Percentiles rank a stretch among this genome's conserved stretches.
phyloP scores from a whole-genome alignment of 1,140 invertebrate genomes.

The Drosophila simulans region DNA sequence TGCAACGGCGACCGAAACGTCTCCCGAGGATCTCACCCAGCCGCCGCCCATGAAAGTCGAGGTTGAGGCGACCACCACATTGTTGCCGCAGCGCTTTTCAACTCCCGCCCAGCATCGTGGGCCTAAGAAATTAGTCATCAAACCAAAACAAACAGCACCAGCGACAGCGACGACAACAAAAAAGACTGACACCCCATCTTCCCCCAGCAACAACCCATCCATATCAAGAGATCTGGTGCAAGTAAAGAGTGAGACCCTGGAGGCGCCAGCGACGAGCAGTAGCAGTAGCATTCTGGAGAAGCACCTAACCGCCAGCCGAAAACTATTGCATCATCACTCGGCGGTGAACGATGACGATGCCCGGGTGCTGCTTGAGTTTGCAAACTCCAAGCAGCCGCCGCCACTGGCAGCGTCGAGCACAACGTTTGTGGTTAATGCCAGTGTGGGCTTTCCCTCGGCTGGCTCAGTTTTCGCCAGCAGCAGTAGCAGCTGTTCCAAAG shows the following conservation, averaged over 20 bases:
- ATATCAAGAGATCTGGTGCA: conserved; percentile 72
- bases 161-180: conserved; percentile 44
- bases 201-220: conserved; percentile 44
- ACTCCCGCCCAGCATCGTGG: conserved; percentile 63
- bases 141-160: conserved; percentile 71
- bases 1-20: conserved; percentile 13
- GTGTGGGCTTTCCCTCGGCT: conserved; percentile 66
- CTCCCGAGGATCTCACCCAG: conserved; percentile 66
- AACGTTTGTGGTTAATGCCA: conserved; percentile 70
- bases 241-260: conserved; percentile 61
- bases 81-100: conserved; percentile 55
- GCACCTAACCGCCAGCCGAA: conserved; percentile 61
- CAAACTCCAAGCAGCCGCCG: conserved; percentile 71
- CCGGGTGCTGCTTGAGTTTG: conserved; percentile 74
- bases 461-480: conserved; percentile 73
- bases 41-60: conserved; percentile 66
- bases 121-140: conserved; percentile 82
- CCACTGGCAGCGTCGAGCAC: conserved; percentile 42
- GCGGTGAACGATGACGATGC: conserved; percentile 72
- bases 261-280: conserved; percentile 23
- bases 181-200: conserved; percentile 70
- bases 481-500: conserved; percentile 11
- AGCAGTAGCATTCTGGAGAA: conserved; percentile 75
- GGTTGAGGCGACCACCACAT: conserved; percentile 53
- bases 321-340: conserved; percentile 55